phyloP scores from a whole-genome alignment of 2,797 vertebrate genomes.

The Bradypodion pumilum region DNA sequence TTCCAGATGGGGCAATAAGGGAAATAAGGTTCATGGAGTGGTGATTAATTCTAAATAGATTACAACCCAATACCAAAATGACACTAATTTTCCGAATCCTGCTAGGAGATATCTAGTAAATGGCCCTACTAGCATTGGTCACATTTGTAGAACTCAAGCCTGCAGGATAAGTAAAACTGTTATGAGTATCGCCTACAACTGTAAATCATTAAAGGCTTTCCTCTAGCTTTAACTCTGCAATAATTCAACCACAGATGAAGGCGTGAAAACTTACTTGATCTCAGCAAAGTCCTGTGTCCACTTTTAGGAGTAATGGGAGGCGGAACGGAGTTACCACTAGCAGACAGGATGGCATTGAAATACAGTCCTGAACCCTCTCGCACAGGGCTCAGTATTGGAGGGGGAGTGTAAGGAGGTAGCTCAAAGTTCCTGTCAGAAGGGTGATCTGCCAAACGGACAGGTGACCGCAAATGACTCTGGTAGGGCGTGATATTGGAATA shows the following conservation, averaged over 20 bases:
- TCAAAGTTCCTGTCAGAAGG: constrained; percentile 82
- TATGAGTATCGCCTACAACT: neutral
- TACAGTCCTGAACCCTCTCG: constrained; percentile 97
- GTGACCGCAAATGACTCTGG: constrained; percentile 97
- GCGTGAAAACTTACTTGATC: constrained; percentile 87
- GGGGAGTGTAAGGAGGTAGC: constrained; percentile 95
- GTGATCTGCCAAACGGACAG: constrained; percentile 89
- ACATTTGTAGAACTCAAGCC: neutral
- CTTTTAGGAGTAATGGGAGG: constrained; percentile 94
- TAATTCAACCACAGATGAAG: neutral
- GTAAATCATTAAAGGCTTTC: neutral
- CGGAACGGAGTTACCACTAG: constrained; percentile 80
- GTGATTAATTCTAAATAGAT: too few species aligned
- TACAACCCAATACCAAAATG: too few species aligned
- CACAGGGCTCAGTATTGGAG: constrained; percentile 97
- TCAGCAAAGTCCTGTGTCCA: constrained; percentile 89
- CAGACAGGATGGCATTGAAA: constrained; percentile 94
- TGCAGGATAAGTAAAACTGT: neutral
- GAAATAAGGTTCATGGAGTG: too few species aligned
- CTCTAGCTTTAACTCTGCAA: neutral
- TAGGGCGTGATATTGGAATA: constrained; percentile 94
- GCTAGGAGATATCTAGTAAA: too few species aligned
- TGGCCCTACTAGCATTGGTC: too few species aligned
- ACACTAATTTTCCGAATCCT: too few species aligned
- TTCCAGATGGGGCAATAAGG: too few species aligned